These are phyloP conservation scores for Dermatemys mawii DNA, from an alignment of 2,113 vertebrate genomes.

Conservation along the genomic window DNA sequence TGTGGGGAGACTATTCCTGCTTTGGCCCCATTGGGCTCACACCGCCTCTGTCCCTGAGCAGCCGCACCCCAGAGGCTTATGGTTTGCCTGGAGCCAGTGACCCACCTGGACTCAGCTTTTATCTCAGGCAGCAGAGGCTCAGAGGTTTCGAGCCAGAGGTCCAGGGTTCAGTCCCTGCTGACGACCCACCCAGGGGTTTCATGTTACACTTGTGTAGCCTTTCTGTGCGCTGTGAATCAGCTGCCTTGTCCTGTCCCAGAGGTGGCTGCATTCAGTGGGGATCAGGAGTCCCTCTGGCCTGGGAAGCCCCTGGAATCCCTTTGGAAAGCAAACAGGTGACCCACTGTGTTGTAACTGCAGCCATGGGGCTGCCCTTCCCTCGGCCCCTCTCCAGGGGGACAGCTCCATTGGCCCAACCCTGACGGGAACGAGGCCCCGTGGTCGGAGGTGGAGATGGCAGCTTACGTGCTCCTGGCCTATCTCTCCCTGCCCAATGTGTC, in stretches of 20 bases:
- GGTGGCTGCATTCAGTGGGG: neutral
- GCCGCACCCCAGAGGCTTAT: no score
- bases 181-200: neutral
- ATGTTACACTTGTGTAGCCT: neutral
- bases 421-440: fast-evolving
- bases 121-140: no score
- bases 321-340: neutral
- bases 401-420: slow-evolving; percentile 12
- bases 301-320: neutral
- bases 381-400: neutral
- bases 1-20: no score
- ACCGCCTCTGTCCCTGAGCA: no score
- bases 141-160: no score
- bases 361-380: neutral
- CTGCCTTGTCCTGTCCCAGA: neutral
- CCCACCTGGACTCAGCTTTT: no score
- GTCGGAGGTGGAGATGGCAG: slow-evolving; percentile 11
- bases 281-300: neutral
- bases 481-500: slow-evolving; percentile 2
- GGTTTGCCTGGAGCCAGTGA: no score
- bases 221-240: no score
- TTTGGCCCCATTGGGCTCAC: no score
- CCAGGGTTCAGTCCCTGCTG: no score
- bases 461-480: slow-evolving; percentile 52
- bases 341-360: neutral